These are phyloP conservation scores for Forbesichthys agassizii DNA, from an alignment of 2,113 vertebrate species.

Conservation along the genomic window DNA sequence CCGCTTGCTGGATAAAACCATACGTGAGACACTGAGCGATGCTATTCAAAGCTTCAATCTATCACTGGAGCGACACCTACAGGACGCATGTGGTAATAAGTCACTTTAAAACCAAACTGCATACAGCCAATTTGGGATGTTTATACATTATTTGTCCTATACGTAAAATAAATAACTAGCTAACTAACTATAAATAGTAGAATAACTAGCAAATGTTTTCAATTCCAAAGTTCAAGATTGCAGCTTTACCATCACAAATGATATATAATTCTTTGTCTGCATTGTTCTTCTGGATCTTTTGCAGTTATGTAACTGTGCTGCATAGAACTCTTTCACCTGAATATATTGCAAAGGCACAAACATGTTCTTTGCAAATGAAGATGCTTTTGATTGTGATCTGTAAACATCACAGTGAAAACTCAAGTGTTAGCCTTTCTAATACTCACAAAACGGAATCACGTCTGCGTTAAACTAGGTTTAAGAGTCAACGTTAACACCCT, in stretches of 20 bases:
- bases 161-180: too few species aligned
- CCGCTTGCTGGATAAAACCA: conserved; percentile 85
- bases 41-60: too few species aligned
- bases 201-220: too few species aligned
- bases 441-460: conserved; percentile 3
- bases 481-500: neutral
- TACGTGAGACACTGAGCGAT: neutral
- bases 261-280: neutral
- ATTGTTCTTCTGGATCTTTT: neutral
- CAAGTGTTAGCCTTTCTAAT: neutral
- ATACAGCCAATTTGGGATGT: too few species aligned
- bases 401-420: conserved; percentile 7
- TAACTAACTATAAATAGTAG: too few species aligned
- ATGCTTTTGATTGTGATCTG: conserved; percentile 5
- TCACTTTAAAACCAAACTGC: too few species aligned
- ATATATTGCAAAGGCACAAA: neutral
- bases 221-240: too few species aligned
- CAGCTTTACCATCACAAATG: neutral
- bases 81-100: too few species aligned
- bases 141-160: too few species aligned
- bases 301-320: neutral
- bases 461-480: neutral
- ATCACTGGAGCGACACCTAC: too few species aligned
- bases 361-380: neutral
- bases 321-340: neutral